Base-by-base conservation (phyloP, 35 echinoderm and acorn worm species). In the Apostichopus californicus region DNA sequence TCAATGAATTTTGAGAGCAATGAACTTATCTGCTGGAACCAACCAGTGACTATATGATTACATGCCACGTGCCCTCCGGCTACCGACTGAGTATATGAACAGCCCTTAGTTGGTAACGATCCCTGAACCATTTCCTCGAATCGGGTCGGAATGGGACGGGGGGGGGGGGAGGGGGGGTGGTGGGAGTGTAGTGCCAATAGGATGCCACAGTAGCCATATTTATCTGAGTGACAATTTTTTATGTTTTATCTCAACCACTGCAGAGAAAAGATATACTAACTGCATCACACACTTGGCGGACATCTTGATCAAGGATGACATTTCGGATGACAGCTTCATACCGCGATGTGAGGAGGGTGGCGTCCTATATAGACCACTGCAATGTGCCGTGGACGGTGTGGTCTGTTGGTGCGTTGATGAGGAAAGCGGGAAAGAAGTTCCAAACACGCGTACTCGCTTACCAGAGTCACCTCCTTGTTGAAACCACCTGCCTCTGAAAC, bases 361-460 rank as follows among this genome's bases (percentile, higher is more conserved):
- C 15, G 21, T 15, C 17, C 81, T 56, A 10, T 85, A 85, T 15
- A 54, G 55, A 21, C 81, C 55, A 9, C 55, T 18, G 8, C 81
- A 85, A 59, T 85, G 81, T 14, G 81, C 18, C 14, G 12, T 85
- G 17, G 52, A 85, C 81, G 17, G 55, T 85, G 55, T 58, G 54
- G 21, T 59, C 6, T 85, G 81, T 18, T 85, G 81, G 81, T 85
- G 81, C 54, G 81, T 85, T 52, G 55, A 85, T 55, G 54, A 85
- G 18, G 81, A 85, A 58, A 55, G 15, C 4, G 81, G 81, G 7
- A 58, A 59, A 85, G 54, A 17, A 60, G 6, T 85, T 20, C 55
- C 15, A 8, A 23, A 59, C 81, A 57, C 55, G 12, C 55, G 55
- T 7, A 59, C 22, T 4, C 15, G 15, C n/a, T 5, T 55, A 57